Conservation (phyloP, 1,140 invertebrate species). For the Calycopis cecrops region DNA sequence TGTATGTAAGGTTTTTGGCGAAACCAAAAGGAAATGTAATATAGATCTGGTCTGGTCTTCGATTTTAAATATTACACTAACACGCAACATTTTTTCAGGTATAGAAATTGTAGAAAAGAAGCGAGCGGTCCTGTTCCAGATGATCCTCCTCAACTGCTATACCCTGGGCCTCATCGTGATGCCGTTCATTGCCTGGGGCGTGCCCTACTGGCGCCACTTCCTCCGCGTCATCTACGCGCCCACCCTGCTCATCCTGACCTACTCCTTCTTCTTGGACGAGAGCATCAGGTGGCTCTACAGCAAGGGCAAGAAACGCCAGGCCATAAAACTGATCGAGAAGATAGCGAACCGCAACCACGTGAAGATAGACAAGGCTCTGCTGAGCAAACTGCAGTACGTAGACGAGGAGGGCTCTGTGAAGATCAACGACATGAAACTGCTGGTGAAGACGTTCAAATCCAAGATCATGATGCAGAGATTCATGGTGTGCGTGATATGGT, state of each 20-base stretch:
- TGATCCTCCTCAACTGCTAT: constrained; percentile 60
- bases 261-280: constrained; percentile 59
- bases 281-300: constrained; percentile 81
- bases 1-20: no score
- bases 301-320: constrained; percentile 62
- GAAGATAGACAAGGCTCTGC: constrained; percentile 34
- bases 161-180: constrained; percentile 53
- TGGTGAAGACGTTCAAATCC: constrained; percentile 56
- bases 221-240: constrained; percentile 60
- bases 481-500: constrained; percentile 81
- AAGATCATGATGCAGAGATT: constrained; percentile 58
- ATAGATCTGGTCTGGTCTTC: no score
- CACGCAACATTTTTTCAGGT: constrained; percentile 35
- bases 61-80: neutral
- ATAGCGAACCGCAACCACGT: constrained; percentile 52
- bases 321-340: constrained; percentile 48
- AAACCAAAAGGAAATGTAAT: no score
- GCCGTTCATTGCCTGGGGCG: constrained; percentile 56
- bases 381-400: constrained; percentile 45
- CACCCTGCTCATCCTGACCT: constrained; percentile 50
- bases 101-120: constrained; percentile 63
- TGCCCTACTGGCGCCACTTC: constrained; percentile 61
- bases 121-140: constrained; percentile 50
- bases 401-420: constrained; percentile 36
- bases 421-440: constrained; percentile 37